Evolutionary conservation across 1,140 invertebrate species (phyloP).

Genomic region (Chironomus striatipennis): DNA sequence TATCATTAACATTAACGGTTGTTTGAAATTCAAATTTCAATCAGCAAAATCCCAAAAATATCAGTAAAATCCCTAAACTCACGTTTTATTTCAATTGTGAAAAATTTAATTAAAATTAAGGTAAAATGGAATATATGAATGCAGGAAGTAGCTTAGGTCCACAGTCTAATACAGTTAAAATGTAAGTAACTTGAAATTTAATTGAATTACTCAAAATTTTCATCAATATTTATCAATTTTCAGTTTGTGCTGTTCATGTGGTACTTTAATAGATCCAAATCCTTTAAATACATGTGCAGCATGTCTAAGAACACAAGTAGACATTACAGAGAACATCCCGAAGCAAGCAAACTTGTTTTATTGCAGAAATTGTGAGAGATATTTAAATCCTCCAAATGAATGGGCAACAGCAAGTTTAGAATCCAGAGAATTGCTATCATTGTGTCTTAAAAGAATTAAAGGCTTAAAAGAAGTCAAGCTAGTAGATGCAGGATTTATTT

Average conservation of each 20-base stretch:
- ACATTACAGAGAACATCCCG: conserved; percentile 94
- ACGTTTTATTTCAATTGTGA: no score
- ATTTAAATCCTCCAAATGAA: conserved; percentile 84
- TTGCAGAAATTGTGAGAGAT: conserved; percentile 88
- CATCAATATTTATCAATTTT: conserved; percentile 29
- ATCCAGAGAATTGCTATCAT: conserved; percentile 81
- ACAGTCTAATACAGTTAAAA: not conserved
- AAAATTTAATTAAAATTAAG: not conserved
- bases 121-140: not conserved
- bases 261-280: conserved; percentile 79
- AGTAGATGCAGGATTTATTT: conserved; percentile 93
- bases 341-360: conserved; percentile 87
- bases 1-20: no score
- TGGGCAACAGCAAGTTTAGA: conserved; percentile 87
- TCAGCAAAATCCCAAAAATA: no score
- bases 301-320: conserved; percentile 81
- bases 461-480: conserved; percentile 83
- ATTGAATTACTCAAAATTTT: not conserved
- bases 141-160: not conserved
- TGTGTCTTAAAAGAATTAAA: conserved; percentile 93
- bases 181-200: not conserved
- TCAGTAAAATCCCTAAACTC: no score
- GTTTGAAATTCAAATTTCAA: no score
- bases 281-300: conserved; percentile 95
- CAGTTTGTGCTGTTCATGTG: conserved; percentile 75